Percentiles rank a stretch among this genome's conserved stretches.
Evolutionary conservation across 2,888 invertebrate genomes (phyloP).

Genomic region (Phania funesta): DNA sequence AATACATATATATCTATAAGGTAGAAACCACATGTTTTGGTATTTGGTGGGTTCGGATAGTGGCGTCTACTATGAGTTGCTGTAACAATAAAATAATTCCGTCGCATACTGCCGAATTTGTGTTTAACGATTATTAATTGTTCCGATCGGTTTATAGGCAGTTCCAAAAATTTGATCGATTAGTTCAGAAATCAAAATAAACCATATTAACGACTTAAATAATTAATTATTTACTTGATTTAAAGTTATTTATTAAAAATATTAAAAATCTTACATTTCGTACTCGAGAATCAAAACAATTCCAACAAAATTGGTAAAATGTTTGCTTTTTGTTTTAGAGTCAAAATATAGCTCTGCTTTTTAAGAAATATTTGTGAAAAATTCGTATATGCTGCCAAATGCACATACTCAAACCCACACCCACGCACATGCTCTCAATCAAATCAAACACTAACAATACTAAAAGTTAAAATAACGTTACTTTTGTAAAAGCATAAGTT

Average conservation of each 20-base stretch:
- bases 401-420: background rate
- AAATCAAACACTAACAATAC: conserved; percentile 28
- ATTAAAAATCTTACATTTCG: conserved; percentile 4
- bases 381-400: background rate
- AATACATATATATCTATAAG: too few species aligned
- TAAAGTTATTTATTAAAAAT: conserved; percentile 23
- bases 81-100: too few species aligned
- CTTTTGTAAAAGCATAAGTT: conserved; percentile 15
- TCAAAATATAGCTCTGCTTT: background rate
- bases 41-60: too few species aligned
- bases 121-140: too few species aligned
- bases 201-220: background rate
- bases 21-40: too few species aligned
- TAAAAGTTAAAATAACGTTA: conserved; percentile 31
- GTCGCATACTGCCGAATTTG: too few species aligned
- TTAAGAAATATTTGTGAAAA: conserved; percentile 30
- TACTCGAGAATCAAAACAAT: background rate
- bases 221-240: conserved; percentile 20
- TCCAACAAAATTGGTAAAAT: conserved; percentile 7
- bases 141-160: too few species aligned
- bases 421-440: background rate
- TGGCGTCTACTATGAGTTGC: too few species aligned
- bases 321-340: background rate
- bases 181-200: background rate
- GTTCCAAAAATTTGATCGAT: background rate